Conservation (phyloP, 1,140 invertebrate genomes). For the Papilio glaucus region DNA sequence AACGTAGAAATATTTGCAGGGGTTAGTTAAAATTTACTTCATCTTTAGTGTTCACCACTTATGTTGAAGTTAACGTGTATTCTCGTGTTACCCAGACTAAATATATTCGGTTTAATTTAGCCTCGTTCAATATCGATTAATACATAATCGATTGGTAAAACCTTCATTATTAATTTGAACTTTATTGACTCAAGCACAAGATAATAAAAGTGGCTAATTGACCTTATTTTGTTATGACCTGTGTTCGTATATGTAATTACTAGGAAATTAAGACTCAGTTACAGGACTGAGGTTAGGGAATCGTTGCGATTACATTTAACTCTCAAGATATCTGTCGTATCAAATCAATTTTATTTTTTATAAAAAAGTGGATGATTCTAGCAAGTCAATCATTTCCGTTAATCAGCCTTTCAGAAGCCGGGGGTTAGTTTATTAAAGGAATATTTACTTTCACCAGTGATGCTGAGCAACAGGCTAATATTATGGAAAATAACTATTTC, state of each 20-base stretch:
- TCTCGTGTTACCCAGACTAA: slow-evolving; percentile 24
- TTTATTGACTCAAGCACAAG: slow-evolving; percentile 9
- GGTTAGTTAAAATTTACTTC: background rate
- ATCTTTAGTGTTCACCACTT: slow-evolving; percentile 8
- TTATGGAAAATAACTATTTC: no score
- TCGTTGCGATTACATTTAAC: no score
- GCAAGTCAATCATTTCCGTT: no score
- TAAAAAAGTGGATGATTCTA: no score
- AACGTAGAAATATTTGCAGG: no score
- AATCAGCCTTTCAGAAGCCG: no score
- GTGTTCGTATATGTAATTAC: slow-evolving; percentile 23
- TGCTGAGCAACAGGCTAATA: no score
- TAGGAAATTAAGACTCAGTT: slow-evolving; percentile 3
- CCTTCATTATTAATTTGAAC: slow-evolving; percentile 11
- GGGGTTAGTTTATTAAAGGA: no score
- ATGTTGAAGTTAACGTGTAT: background rate
- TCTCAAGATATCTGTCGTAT: no score
- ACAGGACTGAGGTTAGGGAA: background rate
- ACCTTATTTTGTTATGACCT: slow-evolving; percentile 37
- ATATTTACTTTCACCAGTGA: no score
- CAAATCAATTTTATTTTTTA: no score
- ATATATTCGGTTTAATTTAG: slow-evolving; percentile 31
- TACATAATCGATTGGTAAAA: slow-evolving; percentile 28
- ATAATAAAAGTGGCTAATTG: slow-evolving; percentile 34
- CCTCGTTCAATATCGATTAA: slow-evolving; percentile 28